Percentiles rank a stretch among this genome's conserved stretches.
Evolutionary conservation across 1,140 invertebrate species (phyloP).

Genomic region (Eciton burchellii): DNA sequence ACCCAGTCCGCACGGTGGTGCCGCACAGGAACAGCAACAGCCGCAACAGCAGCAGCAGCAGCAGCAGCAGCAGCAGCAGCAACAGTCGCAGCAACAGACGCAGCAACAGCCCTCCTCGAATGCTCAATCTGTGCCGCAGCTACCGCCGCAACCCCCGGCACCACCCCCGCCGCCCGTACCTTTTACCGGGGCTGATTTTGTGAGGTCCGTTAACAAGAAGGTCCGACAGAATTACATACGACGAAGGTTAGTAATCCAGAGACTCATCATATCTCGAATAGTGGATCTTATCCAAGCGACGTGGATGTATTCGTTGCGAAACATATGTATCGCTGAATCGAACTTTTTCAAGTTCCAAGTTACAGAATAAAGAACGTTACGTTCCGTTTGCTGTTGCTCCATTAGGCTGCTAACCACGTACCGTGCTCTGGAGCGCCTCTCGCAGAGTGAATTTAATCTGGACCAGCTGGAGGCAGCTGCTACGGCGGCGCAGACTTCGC

Average conservation of each 20-base stretch:
- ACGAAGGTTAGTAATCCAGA: slow-evolving; percentile 74
- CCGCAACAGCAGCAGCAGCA: neutral
- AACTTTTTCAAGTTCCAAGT: too few relatives aligned
- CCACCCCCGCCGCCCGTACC: slow-evolving; percentile 84
- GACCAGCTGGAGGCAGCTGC: slow-evolving; percentile 89
- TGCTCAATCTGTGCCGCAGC: slow-evolving; percentile 69
- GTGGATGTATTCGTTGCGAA: neutral
- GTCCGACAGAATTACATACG: slow-evolving; percentile 86
- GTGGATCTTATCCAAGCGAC: neutral
- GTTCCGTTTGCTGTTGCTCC: neutral
- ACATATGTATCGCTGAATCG: slow-evolving; percentile 3
- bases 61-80: slow-evolving; percentile 34
- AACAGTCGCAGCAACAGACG: slow-evolving; percentile 29
- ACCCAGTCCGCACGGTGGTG: slow-evolving; percentile 90
- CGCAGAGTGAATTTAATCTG: slow-evolving; percentile 93
- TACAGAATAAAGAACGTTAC: neutral
- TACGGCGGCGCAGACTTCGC: slow-evolving; percentile 80
- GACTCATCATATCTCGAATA: neutral
- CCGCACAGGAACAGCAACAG: slow-evolving; percentile 79
- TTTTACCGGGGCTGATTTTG: slow-evolving; percentile 90
- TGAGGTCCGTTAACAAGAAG: slow-evolving; percentile 93
- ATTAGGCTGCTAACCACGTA: slow-evolving; percentile 91
- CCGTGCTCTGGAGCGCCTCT: slow-evolving; percentile 92
- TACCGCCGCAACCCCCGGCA: slow-evolving; percentile 84
- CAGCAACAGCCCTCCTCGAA: slow-evolving; percentile 39